Conservation (phyloP, 2,888 invertebrate species). For the Agrochola macilenta region DNA sequence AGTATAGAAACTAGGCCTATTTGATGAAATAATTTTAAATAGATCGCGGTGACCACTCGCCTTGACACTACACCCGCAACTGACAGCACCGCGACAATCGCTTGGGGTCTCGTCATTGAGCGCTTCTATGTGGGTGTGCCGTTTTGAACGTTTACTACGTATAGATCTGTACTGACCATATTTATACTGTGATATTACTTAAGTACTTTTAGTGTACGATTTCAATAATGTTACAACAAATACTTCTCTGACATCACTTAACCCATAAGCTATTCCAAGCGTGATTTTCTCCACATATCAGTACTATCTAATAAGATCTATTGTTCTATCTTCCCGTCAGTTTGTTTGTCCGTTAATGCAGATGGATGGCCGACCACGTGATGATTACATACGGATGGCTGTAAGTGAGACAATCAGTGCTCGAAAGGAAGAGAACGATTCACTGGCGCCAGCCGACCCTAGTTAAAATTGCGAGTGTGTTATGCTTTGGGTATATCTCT, state of each 20-base stretch:
- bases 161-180: too few relatives aligned
- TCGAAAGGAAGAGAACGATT: conserved; percentile 59
- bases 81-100: too few relatives aligned
- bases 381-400: conserved; percentile 62
- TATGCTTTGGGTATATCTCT: background rate
- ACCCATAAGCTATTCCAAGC: conserved; percentile 23
- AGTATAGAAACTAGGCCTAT: too few relatives aligned
- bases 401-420: conserved; percentile 67
- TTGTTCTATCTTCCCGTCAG: conserved; percentile 63
- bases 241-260: background rate
- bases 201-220: background rate
- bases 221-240: background rate
- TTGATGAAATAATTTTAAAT: too few relatives aligned
- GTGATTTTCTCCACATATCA: conserved; percentile 51
- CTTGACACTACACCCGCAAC: too few relatives aligned
- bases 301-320: conserved; percentile 51
- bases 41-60: too few relatives aligned
- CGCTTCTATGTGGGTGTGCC: too few relatives aligned
- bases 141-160: too few relatives aligned
- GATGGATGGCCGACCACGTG: conserved; percentile 63
- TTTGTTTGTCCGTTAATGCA: conserved; percentile 64
- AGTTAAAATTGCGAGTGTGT: conserved; percentile 43
- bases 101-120: too few relatives aligned
- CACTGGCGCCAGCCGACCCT: conserved; percentile 60
- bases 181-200: background rate